Evolutionary conservation across 2,113 vertebrate genomes (phyloP), one percentile per base, ranked within the genome.

Genomic region (Istiophorus platypterus): DNA sequence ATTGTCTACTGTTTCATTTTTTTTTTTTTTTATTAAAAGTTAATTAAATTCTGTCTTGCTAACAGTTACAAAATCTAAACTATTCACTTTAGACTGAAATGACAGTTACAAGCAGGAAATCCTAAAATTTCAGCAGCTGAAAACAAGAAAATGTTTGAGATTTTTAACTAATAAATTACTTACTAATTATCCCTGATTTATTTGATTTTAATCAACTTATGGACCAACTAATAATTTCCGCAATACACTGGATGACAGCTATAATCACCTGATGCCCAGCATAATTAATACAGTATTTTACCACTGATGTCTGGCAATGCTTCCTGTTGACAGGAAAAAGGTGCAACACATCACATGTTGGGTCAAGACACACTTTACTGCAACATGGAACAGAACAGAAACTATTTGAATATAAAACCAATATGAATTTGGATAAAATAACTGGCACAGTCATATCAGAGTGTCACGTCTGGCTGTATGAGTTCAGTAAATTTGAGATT

Each of bases 401-500:
- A 74, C 29, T 20, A 41, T 27, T 63, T 69, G 39, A 37, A 57
- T 15, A 75, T 24, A 45, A 70, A 70, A 78, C 37, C 26, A 31
- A 58, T 7, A 13, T 14, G 24, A 14, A 51, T 29, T 68, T n/a
- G 37, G 26, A 18, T 1, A 58, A 66, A 67, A 56, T 51, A 39
- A 79, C 47, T 14, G 29, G 39, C 52, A 63, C 31, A 41, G 26
- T 72, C 39, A 49, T 29, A 69, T 68, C 47, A 18, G 34, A 52
- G 42, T 47, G 26, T 1, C 76, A 65, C 73, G 56, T 58, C 64
- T 68, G 58, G 24, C 61, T 56, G 69, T 24, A 27, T 1, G 27
- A 70, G 67, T 72, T 37, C 13, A 20, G 57, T 29, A 47, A 34
- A 72, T 58, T 81, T 80, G n/a, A 87, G 58, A 76, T 54, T 85